These are phyloP conservation scores for Tribolium madens DNA, from an alignment of 1,140 invertebrate species.

Conservation along the genomic window DNA sequence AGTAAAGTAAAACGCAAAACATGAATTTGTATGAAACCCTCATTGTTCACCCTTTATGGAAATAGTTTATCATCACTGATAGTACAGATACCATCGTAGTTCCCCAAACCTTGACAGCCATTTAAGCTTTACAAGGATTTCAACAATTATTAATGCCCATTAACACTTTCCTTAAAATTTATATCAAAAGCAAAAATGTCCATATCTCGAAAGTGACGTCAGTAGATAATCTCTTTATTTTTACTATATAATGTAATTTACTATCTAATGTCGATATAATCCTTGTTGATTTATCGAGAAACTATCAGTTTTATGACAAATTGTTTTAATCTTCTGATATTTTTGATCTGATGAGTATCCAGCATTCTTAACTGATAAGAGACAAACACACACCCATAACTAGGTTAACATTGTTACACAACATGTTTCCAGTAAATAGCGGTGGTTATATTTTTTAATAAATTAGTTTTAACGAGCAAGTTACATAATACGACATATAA, in stretches of 20 bases:
- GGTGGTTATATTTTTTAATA: constrained; percentile 18
- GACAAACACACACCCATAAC: not conserved
- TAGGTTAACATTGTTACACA: not conserved
- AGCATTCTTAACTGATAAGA: not conserved
- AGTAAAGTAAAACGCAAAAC: not conserved
- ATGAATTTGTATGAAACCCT: constrained; percentile 4
- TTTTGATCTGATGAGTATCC: not conserved
- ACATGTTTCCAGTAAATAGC: not conserved
- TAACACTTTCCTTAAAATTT: too few relatives aligned
- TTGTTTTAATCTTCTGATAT: not conserved
- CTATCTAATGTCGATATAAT: not conserved
- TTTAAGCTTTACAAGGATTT: not conserved
- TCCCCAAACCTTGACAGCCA: not conserved
- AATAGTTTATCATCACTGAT: not conserved
- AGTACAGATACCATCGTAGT: not conserved
- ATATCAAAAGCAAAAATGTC: too few relatives aligned
- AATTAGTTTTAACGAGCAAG: not conserved
- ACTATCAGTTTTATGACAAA: too few relatives aligned
- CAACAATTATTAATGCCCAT: too few relatives aligned
- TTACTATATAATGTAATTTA: not conserved
- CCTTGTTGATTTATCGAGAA: too few relatives aligned
- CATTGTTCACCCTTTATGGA: constrained; percentile 25
- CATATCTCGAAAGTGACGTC: too few relatives aligned
- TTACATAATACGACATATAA: constrained; percentile 13
- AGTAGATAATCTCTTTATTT: not conserved